Percentiles rank a stretch among this genome's conserved stretches.
Evolutionary conservation across 2,888 invertebrate genomes (phyloP).

Genomic region (Gnatocerus cornutus): DNA sequence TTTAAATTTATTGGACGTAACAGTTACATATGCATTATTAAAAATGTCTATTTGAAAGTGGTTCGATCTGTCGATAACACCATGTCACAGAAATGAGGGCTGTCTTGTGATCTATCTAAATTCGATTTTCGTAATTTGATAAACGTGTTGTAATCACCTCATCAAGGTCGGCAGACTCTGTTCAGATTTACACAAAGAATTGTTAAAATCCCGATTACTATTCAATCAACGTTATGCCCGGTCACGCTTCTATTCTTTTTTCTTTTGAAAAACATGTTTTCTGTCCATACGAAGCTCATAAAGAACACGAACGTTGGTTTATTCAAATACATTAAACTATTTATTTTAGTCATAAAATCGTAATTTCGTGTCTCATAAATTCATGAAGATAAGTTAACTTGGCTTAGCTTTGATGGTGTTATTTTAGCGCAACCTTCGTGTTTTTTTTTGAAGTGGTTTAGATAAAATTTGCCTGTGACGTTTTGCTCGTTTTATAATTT

Average conservation of each 20-base stretch:
- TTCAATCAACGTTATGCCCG: constrained; percentile 19
- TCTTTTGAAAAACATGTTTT: constrained; percentile 5
- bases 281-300: background rate
- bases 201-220: constrained; percentile 15
- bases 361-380: constrained; percentile 1
- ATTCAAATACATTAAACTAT: background rate
- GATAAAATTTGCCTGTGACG: too few relatives aligned
- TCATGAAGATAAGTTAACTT: constrained; percentile 11
- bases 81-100: too few relatives aligned
- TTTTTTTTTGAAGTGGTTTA: background rate
- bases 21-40: too few relatives aligned
- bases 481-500: background rate
- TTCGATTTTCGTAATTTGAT: constrained; percentile 29
- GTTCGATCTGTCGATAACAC: too few relatives aligned
- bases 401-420: background rate
- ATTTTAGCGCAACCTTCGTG: background rate
- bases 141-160: constrained; percentile 18
- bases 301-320: background rate
- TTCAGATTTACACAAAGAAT: constrained; percentile 13
- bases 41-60: too few relatives aligned
- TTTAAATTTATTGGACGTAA: background rate
- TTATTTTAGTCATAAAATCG: constrained; percentile 11
- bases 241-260: constrained; percentile 20
- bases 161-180: constrained; percentile 11
- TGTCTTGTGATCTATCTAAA: too few relatives aligned